phyloP scores from a whole-genome alignment of 2,888 invertebrate genomes.

The Blera fallax region DNA sequence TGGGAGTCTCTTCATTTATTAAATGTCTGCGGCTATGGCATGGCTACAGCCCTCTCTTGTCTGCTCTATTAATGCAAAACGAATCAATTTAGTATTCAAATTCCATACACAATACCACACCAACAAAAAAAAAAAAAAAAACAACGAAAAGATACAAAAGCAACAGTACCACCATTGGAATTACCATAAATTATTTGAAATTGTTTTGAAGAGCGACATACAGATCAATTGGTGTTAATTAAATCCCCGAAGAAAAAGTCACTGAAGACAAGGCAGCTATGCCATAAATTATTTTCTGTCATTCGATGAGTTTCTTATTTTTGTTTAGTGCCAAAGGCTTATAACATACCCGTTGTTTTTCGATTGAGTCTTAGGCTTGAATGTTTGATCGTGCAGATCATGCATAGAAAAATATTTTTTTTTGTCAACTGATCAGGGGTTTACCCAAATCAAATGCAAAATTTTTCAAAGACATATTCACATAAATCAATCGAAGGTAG shows the following conservation, averaged over 20 bases:
- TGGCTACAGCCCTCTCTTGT: not conserved
- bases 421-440: not conserved
- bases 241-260: slow-evolving; percentile 79
- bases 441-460: slow-evolving; percentile 44
- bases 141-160: not conserved
- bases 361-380: slow-evolving; percentile 14
- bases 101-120: slow-evolving; percentile 20
- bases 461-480: slow-evolving; percentile 2
- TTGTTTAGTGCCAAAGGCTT: slow-evolving; percentile 34
- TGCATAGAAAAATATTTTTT: slow-evolving; percentile 49
- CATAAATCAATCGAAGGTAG: slow-evolving; percentile 65
- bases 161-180: slow-evolving; percentile 39
- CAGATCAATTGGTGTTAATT: slow-evolving; percentile 82
- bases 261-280: slow-evolving; percentile 69
- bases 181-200: slow-evolving; percentile 73
- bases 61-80: slow-evolving; percentile 62
- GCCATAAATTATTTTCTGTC: slow-evolving; percentile 74
- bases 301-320: slow-evolving; percentile 31
- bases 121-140: too few species aligned
- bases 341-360: slow-evolving; percentile 18
- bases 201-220: slow-evolving; percentile 77
- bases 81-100: slow-evolving; percentile 70
- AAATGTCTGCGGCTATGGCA: not conserved
- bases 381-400: slow-evolving; percentile 67
- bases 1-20: not conserved